Evolutionary conservation across 2,888 invertebrate species (phyloP), one percentile per base, ranked within the genome.

Genomic region (Drosophila demipolita): DNA sequence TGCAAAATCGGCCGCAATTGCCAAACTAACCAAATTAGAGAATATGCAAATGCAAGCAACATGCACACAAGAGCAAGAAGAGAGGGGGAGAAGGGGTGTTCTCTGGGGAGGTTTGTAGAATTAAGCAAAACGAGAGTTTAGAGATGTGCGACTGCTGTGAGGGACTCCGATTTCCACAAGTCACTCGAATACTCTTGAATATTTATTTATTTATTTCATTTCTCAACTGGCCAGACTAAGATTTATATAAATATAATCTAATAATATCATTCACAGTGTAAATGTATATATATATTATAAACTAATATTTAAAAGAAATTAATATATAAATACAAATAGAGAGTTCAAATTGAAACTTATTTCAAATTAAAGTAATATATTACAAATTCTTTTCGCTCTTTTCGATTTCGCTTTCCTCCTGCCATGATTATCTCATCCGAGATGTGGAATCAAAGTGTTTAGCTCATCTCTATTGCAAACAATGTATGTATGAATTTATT

Each of bases 1-100:
- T 85, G 88, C 83, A 82, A 89, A 86, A 89, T 87, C 86, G 90
- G 88, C 86, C 90, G 79, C 86, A 89, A 87, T 88, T 89, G 86
- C 83, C 88, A 89, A 86, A 86, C 88, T 85, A 88, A 83, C 83
- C 88, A 87, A 89, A 88, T 87, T 89, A 86, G 90, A 78, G 86
- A 88, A 88, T 86, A 86, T 86, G 86, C 83, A 89, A 89, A 89
- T 88, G 88, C 83, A 76, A 73, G 78, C 86, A 80, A 80, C 76
- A 86, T 83, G 68, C 75, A 73, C 50, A 80, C 73, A 53, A 35
- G 57, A 45, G 23, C 33, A 17, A 9, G 54, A 11, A n/a, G 38
- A 48, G 17, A 42, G 15, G 12, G 33, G 12, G 26, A 0, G n/a
- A 38, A 2, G 48, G 3, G 45, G n/a, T 23, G 15, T 45, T 45